These are phyloP conservation scores for Chloroceryle amazona DNA, from an alignment of 2,797 vertebrate genomes.

Conservation along the genomic window DNA sequence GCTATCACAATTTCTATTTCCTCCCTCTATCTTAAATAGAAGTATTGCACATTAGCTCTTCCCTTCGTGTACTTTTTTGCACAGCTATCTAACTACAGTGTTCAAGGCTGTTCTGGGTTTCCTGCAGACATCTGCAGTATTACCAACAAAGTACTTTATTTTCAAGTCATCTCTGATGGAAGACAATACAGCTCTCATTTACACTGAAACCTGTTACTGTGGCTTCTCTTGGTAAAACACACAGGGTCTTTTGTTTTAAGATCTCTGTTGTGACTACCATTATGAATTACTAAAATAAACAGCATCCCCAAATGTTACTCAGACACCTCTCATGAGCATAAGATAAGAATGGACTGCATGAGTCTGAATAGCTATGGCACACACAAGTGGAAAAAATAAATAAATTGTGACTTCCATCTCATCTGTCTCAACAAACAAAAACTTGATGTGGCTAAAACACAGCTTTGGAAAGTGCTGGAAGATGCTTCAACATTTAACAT, in stretches of 20 bases:
- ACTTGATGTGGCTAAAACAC: conserved; percentile 10
- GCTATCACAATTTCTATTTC: conserved; percentile 89
- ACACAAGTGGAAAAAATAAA: not conserved
- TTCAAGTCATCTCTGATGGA: conserved; percentile 82
- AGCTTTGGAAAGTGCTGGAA: conserved; percentile 16
- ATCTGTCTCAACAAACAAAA: conserved; percentile 19
- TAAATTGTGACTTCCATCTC: not conserved
- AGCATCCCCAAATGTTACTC: conserved; percentile 13
- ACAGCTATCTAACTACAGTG: conserved; percentile 83
- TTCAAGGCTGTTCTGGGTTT: conserved; percentile 78
- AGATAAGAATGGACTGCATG: conserved; percentile 9
- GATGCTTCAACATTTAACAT: not conserved
- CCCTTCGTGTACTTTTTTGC: conserved; percentile 82
- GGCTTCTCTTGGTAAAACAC: conserved; percentile 56
- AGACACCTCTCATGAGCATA: conserved; percentile 14
- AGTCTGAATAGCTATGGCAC: conserved; percentile 8
- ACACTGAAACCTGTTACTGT: conserved; percentile 78
- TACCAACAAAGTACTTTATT: conserved; percentile 83
- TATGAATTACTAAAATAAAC: conserved; percentile 5
- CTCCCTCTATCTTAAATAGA: conserved; percentile 88
- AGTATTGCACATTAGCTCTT: conserved; percentile 85
- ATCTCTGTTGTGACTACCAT: conserved; percentile 11
- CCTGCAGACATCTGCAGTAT: conserved; percentile 86
- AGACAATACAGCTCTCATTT: conserved; percentile 80
- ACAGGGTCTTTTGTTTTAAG: conserved; percentile 61